phyloP scores from a whole-genome alignment of 2,113 vertebrate genomes.

The Ariopsis seemanni region DNA sequence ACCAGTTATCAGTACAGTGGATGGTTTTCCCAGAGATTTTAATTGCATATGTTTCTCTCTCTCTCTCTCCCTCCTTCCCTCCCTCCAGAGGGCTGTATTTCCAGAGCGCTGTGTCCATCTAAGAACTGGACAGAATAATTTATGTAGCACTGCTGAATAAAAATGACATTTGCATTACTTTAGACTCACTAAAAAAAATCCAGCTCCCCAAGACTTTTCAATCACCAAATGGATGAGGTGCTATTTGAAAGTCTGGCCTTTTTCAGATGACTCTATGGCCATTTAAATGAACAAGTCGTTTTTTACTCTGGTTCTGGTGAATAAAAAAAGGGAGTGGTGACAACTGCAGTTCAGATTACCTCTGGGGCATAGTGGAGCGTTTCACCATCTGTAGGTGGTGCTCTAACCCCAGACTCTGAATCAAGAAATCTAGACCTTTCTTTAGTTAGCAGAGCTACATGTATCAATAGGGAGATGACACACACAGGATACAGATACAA shows the following conservation, averaged over 20 bases:
- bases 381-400: conserved; percentile 66
- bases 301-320: neutral
- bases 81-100: conserved; percentile 1
- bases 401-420: conserved; percentile 56
- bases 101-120: neutral
- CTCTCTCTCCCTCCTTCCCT: neutral
- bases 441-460: neutral
- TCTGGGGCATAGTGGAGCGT: conserved; percentile 14
- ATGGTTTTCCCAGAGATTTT: conserved; percentile 3
- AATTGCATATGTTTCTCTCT: neutral
- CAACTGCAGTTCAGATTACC: neutral
- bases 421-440: neutral
- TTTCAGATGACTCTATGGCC: neutral
- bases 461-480: neutral
- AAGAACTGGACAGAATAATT: neutral
- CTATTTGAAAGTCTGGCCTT: neutral
- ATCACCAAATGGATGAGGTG: neutral
- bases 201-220: neutral
- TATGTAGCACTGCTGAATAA: neutral
- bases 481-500: neutral
- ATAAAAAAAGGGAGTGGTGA: conserved; percentile 5
- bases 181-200: neutral
- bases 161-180: neutral
- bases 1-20: conserved; percentile 7
- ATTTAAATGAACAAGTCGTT: neutral